Base-by-base conservation (phyloP, 2,113 vertebrate species). In the Verasper variegatus region DNA sequence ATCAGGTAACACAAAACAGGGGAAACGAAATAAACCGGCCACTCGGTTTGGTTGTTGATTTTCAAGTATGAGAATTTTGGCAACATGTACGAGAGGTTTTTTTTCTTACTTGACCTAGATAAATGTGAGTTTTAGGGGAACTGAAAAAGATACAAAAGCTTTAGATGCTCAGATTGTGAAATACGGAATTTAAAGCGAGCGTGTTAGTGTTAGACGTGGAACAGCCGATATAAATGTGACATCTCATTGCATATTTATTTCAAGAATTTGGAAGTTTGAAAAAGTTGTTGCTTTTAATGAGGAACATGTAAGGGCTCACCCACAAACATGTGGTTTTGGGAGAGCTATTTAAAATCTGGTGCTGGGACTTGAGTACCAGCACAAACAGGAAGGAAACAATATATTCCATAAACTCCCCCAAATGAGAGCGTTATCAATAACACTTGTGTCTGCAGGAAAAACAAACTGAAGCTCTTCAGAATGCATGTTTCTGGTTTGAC, bases 351-450 rank as follows among this genome's bases (percentile, higher is more conserved):
- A 76, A 87, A 74, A 86, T 55, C 18, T 71, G 71, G 71, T 81
- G 81, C 86, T 80, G 87, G 27, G 83, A 90, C 85, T 76, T 24
- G 70, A 90, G 71, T 17, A 55, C 66, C 65, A 87, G 84, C 76
- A 78, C 88, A 92, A 91, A 93, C 92, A 92, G 91, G 91, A 92
- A 92, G 90, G 91, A 92, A 93, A 92, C 82, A 58, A 88, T 89
- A 78, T 91, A 85, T 91, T 92, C 74, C 74, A 82, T 86, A 91
- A 89, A 89, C 86, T 88, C 80, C 54, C 60, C 72, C 69, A 83
- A 90, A 90, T 82, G 79, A 85, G 86, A 84, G 75, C 71, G 83
- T 93, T 90, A 92, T 92, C 85, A 90, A 92, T 90, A 86, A 89
- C 86, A 89, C 80, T 89, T 74, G 89, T 83, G 87, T 86, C 81